Evolutionary conservation across 2,113 vertebrate species (phyloP).

Genomic region (Phylloscopus trochilus): DNA sequence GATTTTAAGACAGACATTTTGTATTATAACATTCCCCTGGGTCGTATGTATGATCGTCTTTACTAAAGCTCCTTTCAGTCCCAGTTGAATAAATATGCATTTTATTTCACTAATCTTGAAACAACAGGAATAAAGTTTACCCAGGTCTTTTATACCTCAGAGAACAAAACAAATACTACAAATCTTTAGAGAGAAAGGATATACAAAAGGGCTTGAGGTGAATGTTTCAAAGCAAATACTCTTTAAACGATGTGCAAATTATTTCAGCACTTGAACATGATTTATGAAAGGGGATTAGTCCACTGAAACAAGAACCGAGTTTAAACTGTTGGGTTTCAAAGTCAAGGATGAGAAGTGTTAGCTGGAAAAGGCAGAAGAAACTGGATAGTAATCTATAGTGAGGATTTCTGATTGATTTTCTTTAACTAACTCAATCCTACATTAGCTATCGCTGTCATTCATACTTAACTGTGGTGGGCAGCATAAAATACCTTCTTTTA

Average conservation of each 20-base stretch:
- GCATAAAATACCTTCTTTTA: slow-evolving; percentile 50
- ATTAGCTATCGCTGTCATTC: slow-evolving; percentile 56
- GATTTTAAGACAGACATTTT: slow-evolving; percentile 79
- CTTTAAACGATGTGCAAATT: slow-evolving; percentile 87
- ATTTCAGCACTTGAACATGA: slow-evolving; percentile 82
- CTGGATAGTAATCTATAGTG: slow-evolving; percentile 55
- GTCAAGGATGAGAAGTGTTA: slow-evolving; percentile 74
- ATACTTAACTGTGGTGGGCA: slow-evolving; percentile 45
- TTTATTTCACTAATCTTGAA: slow-evolving; percentile 86
- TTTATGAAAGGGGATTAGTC: slow-evolving; percentile 84
- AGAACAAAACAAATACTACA: slow-evolving; percentile 87
- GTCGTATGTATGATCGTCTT: slow-evolving; percentile 74
- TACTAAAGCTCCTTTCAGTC: slow-evolving; percentile 77
- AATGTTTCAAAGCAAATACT: slow-evolving; percentile 88
- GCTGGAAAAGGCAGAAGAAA: slow-evolving; percentile 67
- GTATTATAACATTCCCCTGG: slow-evolving; percentile 71
- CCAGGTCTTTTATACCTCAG: slow-evolving; percentile 85
- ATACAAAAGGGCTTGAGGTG: slow-evolving; percentile 85
- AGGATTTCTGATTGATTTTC: slow-evolving; percentile 68
- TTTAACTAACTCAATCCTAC: slow-evolving; percentile 43
- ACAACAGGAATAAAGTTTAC: slow-evolving; percentile 86
- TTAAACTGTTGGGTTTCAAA: slow-evolving; percentile 80
- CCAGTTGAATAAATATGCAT: slow-evolving; percentile 83
- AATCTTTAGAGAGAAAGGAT: slow-evolving; percentile 82
- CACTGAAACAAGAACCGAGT: slow-evolving; percentile 79